Evolutionary conservation across 2,113 vertebrate genomes (phyloP), one percentile per base, ranked within the genome.

Genomic region (Toxostoma redivivum): DNA sequence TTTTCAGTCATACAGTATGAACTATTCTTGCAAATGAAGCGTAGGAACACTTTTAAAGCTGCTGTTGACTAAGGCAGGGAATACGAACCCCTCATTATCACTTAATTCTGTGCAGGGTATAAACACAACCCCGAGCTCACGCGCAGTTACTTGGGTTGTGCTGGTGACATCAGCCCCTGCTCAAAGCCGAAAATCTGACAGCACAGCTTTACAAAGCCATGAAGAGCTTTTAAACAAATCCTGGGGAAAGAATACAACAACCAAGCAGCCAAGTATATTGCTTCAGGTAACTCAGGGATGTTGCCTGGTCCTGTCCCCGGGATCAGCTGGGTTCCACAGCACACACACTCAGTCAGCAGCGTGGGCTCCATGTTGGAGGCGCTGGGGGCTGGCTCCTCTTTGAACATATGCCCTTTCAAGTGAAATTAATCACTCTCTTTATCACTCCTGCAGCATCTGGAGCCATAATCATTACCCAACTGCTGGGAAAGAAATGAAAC

Each of bases 341-440:
- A 20, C 74, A 92, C 83, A 82, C 95, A 57, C 82, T 73, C 93
- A 73, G 97, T 73, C 93, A 73, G 97, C 91, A 44, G 97, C 78
- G 88, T 88, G 93, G 97, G 96, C 97, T 94, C 95, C 62, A 84
- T 78, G 44, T 95, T 94, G 69, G 40, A 88, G 95, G 97, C 20
- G 31, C 97, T 98, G 87, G 51, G 87, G 54, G 97, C 95, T 97
- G 95, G 98, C 98, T 98, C 97, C 97, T 95, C 97, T 98, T 98
- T 98, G 98, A 99, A 98, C 98, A 98, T 97, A 97, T 94, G 97
- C 97, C 98, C 98, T 98, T 98, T 99, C 98, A 98, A 99, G 98
- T 98, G 98, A 98, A 99, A 99, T 99, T 99, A 99, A 99, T 99
- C 99, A 99, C 98, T 98, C 98, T 98, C 98, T 99, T 98, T 99